Evolutionary conservation across 1,140 invertebrate genomes (phyloP).

Genomic region (Arctopsyche grandis): DNA sequence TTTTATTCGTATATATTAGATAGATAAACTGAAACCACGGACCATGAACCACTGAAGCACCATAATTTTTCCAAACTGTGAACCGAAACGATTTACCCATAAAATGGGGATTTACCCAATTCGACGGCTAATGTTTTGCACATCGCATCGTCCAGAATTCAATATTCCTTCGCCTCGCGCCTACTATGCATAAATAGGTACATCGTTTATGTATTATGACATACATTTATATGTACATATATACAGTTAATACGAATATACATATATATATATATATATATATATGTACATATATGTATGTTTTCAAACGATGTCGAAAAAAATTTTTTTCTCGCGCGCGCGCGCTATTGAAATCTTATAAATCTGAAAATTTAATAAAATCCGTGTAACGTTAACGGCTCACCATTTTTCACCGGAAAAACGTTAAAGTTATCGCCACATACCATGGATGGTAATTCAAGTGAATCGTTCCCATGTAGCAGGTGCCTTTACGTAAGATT

Average conservation of each 20-base stretch:
- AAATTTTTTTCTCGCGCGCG: neutral
- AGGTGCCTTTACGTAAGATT: conserved; percentile 20
- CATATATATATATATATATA: neutral
- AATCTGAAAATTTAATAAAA: conserved; percentile 24
- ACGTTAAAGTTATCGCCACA: conserved; percentile 20
- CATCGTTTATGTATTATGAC: too few relatives aligned
- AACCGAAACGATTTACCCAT: conserved; percentile 30
- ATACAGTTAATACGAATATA: too few relatives aligned
- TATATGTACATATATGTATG: neutral
- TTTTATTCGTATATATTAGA: neutral
- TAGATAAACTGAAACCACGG: neutral
- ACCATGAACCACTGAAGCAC: conserved; percentile 17
- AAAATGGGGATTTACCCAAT: conserved; percentile 23
- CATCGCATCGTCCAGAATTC: conserved; percentile 19
- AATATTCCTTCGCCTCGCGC: neutral
- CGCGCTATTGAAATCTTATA: conserved; percentile 18
- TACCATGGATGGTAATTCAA: conserved; percentile 11
- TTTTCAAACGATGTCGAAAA: neutral
- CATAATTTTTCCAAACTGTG: conserved; percentile 25
- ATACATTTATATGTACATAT: neutral
- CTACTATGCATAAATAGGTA: too few relatives aligned
- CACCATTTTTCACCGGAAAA: conserved; percentile 7
- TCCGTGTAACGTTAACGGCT: neutral
- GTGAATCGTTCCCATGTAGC: conserved; percentile 11
- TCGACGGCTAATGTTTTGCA: conserved; percentile 29